phyloP scores from a whole-genome alignment of 2,113 vertebrate genomes.

The Otocyon megalotis region DNA sequence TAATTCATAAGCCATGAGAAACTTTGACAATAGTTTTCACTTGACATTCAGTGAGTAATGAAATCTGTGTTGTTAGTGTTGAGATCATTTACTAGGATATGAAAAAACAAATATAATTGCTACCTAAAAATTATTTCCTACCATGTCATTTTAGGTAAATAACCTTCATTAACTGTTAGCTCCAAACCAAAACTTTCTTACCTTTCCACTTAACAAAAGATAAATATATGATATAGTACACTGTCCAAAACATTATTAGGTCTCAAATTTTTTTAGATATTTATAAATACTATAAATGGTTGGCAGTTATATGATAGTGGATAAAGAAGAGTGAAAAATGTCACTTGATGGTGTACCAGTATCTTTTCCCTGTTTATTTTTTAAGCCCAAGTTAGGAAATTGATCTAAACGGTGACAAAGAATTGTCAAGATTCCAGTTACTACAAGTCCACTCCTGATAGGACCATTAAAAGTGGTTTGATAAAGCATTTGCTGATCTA shows the following conservation, averaged over 20 bases:
- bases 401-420: background rate
- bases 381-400: constrained; percentile 37
- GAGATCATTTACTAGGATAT: constrained; percentile 17
- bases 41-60: constrained; percentile 33
- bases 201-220: constrained; percentile 1
- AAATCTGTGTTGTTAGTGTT: constrained; percentile 37
- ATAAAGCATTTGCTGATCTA: background rate
- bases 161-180: background rate
- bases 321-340: constrained; percentile 51
- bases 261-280: constrained; percentile 52
- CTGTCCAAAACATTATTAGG: constrained; percentile 6
- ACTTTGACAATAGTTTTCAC: constrained; percentile 10
- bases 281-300: constrained; percentile 29
- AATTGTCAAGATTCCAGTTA: constrained; percentile 38
- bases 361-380: constrained; percentile 23
- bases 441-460: background rate
- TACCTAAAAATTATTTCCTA: background rate
- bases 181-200: constrained; percentile 13
- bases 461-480: constrained; percentile 38
- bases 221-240: background rate
- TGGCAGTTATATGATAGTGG: background rate
- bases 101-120: constrained; percentile 51
- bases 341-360: background rate
- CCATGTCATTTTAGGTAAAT: constrained; percentile 52
- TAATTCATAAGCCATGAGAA: constrained; percentile 50